Percentiles rank a stretch among this genome's conserved stretches.
Conservation (phyloP, 2,888 invertebrate genomes). For the Nemapogon koenigi region DNA sequence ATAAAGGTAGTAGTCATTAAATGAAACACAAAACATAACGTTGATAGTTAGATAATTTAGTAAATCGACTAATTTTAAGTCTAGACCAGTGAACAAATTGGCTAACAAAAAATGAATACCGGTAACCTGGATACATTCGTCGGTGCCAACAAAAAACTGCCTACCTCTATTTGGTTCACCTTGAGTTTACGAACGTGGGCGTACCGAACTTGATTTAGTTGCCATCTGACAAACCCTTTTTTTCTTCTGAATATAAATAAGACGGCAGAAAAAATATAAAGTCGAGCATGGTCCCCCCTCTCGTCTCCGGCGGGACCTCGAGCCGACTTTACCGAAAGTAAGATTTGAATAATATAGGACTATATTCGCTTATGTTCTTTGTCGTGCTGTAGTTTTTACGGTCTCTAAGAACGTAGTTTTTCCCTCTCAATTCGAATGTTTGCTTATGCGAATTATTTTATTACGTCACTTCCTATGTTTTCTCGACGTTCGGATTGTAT, state of each 20-base stretch:
- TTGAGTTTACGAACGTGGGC: constrained; percentile 46
- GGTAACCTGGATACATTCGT: constrained; percentile 15
- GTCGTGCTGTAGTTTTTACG: constrained; percentile 36
- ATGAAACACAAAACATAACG: no score
- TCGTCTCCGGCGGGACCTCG: constrained; percentile 34
- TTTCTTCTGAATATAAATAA: constrained; percentile 61
- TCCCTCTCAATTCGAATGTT: constrained; percentile 2
- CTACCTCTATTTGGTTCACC: constrained; percentile 44
- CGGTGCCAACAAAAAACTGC: constrained; percentile 30
- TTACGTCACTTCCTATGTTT: no score
- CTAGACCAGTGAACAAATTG: background rate
- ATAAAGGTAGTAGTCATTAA: no score
- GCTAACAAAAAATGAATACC: constrained; percentile 5
- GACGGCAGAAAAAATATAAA: constrained; percentile 44
- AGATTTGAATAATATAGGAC: constrained; percentile 51
- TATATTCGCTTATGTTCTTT: constrained; percentile 40
- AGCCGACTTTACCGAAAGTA: constrained; percentile 47
- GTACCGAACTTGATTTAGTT: constrained; percentile 56
- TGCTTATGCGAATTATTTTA: background rate
- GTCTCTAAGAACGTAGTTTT: constrained; percentile 18
- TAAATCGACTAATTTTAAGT: no score
- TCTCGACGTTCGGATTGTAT: no score
- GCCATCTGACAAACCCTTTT: constrained; percentile 59
- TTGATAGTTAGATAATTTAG: no score
- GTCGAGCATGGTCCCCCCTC: constrained; percentile 36